These are phyloP conservation scores for Sebastes dallii DNA, from an alignment of 2,797 vertebrate genomes.

Conservation along the genomic window DNA sequence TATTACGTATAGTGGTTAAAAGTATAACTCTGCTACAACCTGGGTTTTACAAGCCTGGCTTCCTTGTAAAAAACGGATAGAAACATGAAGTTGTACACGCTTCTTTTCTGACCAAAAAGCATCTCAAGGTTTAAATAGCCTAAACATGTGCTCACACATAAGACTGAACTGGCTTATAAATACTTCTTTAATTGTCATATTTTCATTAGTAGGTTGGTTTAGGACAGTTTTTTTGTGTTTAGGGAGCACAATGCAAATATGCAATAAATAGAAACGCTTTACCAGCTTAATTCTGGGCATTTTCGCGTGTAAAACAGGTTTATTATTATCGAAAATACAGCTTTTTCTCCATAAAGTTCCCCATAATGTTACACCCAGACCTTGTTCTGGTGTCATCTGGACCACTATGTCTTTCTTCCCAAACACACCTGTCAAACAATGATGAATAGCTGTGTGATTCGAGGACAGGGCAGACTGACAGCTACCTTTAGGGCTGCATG, in stretches of 20 bases:
- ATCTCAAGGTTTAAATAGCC: background rate
- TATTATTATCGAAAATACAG: background rate
- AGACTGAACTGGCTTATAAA: background rate
- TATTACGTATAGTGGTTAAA: background rate
- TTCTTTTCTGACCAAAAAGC: background rate
- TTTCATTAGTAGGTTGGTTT: background rate
- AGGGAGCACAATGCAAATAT: background rate
- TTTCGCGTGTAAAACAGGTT: background rate
- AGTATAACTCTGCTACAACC: background rate
- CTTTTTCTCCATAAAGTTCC: background rate
- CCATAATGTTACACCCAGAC: background rate
- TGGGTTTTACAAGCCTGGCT: background rate
- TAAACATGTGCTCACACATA: background rate
- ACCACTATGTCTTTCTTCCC: slow-evolving; percentile 38
- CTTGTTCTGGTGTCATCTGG: slow-evolving; percentile 23
- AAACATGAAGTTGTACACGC: background rate
- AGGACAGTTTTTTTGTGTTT: background rate
- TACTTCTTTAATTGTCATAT: background rate
- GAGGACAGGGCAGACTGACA: slow-evolving; percentile 70
- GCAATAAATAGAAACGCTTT: background rate
- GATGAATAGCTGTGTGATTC: slow-evolving; percentile 71
- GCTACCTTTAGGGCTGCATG: slow-evolving; percentile 67
- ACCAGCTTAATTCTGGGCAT: background rate
- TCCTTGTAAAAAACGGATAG: background rate
- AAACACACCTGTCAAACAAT: slow-evolving; percentile 66